These are phyloP conservation scores for Takifugu rubripes DNA, from an alignment of 2,797 vertebrate species.

Conservation along the genomic window DNA sequence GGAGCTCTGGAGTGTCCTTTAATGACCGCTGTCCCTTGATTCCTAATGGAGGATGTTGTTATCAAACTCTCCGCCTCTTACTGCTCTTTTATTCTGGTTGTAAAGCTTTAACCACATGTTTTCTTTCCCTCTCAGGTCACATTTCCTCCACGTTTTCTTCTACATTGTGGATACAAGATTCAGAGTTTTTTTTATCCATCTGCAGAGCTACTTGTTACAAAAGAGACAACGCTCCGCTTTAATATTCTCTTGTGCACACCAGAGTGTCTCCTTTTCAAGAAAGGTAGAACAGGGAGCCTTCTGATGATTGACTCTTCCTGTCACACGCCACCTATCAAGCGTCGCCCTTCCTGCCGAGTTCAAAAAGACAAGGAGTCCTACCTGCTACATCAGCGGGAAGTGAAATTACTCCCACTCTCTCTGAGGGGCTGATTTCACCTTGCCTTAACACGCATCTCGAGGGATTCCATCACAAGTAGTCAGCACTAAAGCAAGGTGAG, in stretches of 20 bases:
- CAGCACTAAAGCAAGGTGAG: no score
- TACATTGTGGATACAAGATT: constrained; percentile 29
- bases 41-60: constrained; percentile 39
- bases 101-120: constrained; percentile 31
- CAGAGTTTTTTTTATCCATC: constrained; percentile 12
- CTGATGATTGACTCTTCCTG: not conserved
- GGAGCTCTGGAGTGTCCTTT: constrained; percentile 61
- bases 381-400: no score
- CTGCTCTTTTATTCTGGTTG: constrained; percentile 33
- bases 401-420: no score
- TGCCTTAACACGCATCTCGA: no score
- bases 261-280: constrained; percentile 31
- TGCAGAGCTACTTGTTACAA: constrained; percentile 32
- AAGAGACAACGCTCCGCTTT: constrained; percentile 23
- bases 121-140: not conserved
- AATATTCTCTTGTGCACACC: not conserved
- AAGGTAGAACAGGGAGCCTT: constrained; percentile 9
- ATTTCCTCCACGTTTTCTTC: constrained; percentile 5
- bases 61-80: constrained; percentile 33
- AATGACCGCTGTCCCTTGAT: constrained; percentile 56
- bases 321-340: no score
- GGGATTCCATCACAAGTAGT: no score
- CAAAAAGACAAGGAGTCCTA: no score
- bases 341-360: not conserved
- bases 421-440: no score